Conservation (phyloP, 2,888 invertebrate genomes). For the Cheilosia grossa region DNA sequence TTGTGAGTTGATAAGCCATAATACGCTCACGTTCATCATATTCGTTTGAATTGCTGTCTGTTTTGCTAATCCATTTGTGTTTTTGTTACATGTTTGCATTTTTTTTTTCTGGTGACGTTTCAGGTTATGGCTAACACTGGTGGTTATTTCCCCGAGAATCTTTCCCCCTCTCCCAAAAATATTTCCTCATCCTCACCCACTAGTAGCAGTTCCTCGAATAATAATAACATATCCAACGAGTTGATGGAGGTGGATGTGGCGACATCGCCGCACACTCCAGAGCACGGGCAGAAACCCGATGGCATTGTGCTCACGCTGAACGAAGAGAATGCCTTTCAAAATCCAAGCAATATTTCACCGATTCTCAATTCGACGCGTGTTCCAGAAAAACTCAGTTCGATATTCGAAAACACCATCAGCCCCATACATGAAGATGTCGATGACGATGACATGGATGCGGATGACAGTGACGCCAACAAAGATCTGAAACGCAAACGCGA, state of each 20-base stretch:
- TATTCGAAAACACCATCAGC: constrained; percentile 78
- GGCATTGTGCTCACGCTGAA: constrained; percentile 75
- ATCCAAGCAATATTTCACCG: constrained; percentile 80
- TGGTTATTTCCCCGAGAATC: constrained; percentile 82
- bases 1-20: constrained; percentile 87
- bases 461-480: constrained; percentile 77
- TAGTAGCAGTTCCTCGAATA: constrained; percentile 75
- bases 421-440: constrained; percentile 44
- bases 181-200: constrained; percentile 69
- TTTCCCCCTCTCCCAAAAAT: constrained; percentile 75
- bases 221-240: constrained; percentile 75
- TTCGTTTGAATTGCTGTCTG: constrained; percentile 21
- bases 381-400: constrained; percentile 44
- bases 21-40: not conserved
- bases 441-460: constrained; percentile 77
- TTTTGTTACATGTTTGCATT: constrained; percentile 67
- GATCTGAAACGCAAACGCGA: constrained; percentile 82
- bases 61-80: constrained; percentile 60
- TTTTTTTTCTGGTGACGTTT: constrained; percentile 76
- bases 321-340: constrained; percentile 77
- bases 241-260: constrained; percentile 76
- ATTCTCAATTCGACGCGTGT: constrained; percentile 76
- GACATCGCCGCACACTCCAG: constrained; percentile 68
- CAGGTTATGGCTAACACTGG: constrained; percentile 83
- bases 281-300: constrained; percentile 69